Conservation (phyloP, 2,888 invertebrate genomes). For the Arctia plantaginis region DNA sequence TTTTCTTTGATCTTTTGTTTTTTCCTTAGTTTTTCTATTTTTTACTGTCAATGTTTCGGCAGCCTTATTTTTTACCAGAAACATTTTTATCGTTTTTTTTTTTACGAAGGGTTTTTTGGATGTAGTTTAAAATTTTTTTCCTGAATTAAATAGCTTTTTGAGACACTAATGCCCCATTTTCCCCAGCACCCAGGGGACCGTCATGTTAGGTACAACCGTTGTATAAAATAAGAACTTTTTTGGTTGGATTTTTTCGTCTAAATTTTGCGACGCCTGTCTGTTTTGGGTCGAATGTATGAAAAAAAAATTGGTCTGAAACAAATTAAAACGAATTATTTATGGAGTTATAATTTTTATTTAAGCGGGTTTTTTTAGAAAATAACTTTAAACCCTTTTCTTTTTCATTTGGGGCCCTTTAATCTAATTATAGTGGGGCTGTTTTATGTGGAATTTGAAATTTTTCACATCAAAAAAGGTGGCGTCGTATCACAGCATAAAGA, state of each 20-base stretch:
- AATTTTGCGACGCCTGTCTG: conserved; percentile 27
- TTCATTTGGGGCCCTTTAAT: background rate
- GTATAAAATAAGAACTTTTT: background rate
- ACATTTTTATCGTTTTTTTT: background rate
- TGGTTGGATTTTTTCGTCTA: background rate
- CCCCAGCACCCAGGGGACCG: background rate
- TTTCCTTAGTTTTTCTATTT: background rate
- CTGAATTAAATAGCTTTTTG: conserved; percentile 13
- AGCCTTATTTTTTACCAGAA: background rate
- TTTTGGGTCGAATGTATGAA: conserved; percentile 52
- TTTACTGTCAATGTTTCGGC: background rate
- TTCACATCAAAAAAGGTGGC: too few species aligned
- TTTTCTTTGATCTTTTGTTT: too few species aligned
- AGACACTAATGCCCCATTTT: background rate
- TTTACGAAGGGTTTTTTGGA: background rate
- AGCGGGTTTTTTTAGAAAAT: background rate
- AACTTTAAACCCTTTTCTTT: background rate
- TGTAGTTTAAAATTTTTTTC: background rate
- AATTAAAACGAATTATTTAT: background rate
- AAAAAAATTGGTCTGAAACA: conserved; percentile 52
- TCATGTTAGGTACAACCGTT: background rate
- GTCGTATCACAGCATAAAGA: too few species aligned
- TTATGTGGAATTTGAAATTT: too few species aligned
- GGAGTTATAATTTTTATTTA: background rate
- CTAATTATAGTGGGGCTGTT: too few species aligned